Evolutionary conservation across 1,140 invertebrate genomes (phyloP).

Genomic region (Bombus soroeensis): DNA sequence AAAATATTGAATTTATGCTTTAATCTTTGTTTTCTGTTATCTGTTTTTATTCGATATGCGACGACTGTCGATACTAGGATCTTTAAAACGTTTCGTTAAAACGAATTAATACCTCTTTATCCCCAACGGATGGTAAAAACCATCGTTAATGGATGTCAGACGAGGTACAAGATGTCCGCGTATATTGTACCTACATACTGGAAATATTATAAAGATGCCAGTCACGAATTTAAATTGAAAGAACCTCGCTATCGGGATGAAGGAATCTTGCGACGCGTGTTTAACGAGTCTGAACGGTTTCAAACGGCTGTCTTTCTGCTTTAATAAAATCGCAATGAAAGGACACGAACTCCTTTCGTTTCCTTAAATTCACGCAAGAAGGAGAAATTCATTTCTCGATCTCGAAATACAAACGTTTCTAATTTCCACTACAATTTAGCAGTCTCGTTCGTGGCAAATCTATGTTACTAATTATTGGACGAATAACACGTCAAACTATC

Average conservation of each 20-base stretch:
- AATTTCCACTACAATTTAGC: too few relatives aligned
- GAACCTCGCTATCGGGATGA: background rate
- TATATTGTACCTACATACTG: background rate
- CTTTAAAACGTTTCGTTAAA: background rate
- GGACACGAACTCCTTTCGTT: too few relatives aligned
- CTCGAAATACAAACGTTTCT: too few relatives aligned
- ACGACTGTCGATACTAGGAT: background rate
- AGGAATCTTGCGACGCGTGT: background rate
- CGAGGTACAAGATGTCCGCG: background rate
- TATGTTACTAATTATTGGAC: background rate
- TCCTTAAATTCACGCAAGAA: too few relatives aligned
- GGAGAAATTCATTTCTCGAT: too few relatives aligned
- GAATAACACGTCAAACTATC: background rate
- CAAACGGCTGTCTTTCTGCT: too few relatives aligned
- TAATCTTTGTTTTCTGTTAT: background rate
- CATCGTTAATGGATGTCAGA: background rate
- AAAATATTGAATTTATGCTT: too few relatives aligned
- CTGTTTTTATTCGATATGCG: background rate
- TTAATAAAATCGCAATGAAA: too few relatives aligned
- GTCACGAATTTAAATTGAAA: constrained; percentile 23
- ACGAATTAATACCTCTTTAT: background rate
- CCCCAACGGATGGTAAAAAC: background rate
- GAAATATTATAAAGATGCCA: constrained; percentile 12
- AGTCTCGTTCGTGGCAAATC: too few relatives aligned
- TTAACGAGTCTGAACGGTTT: background rate